These are phyloP conservation scores for Megastigmus dorsalis DNA, from an alignment of 2,888 invertebrate species.

Conservation along the genomic window DNA sequence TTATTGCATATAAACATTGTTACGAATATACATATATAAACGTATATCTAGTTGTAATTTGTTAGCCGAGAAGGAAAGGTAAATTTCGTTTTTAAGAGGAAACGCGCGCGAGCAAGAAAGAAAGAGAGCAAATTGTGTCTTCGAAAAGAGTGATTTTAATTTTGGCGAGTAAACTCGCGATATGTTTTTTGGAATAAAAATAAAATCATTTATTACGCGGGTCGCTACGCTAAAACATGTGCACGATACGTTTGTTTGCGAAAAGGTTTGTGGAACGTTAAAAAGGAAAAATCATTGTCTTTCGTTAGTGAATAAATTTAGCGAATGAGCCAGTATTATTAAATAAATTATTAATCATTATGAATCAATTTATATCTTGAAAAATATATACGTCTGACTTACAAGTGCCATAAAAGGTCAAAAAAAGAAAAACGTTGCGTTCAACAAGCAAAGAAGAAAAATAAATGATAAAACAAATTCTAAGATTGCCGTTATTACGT, in stretches of 20 bases:
- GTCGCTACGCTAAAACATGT: conserved; percentile 11
- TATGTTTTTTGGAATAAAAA: background rate
- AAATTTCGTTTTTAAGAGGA: conserved; percentile 23
- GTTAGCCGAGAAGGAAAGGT: conserved; percentile 17
- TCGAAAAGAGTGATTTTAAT: conserved; percentile 25
- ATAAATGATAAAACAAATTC: conserved; percentile 9
- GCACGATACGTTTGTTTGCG: background rate
- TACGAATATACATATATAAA: conserved; percentile 41
- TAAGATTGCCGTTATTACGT: conserved; percentile 31
- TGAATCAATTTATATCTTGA: conserved; percentile 39
- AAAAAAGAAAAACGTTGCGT: conserved; percentile 28
- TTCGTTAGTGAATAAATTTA: conserved; percentile 45
- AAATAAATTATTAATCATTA: conserved; percentile 45
- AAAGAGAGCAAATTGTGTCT: conserved; percentile 10
- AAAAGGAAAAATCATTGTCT: conserved; percentile 26
- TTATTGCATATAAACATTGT: conserved; percentile 43
- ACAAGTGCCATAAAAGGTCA: conserved; percentile 45
- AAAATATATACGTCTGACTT: conserved; percentile 49
- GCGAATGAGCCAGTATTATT: conserved; percentile 48
- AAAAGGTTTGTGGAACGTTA: background rate
- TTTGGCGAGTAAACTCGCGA: background rate
- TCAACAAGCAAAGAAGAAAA: conserved; percentile 6
- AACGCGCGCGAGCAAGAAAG: no score
- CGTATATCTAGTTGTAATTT: conserved; percentile 32
- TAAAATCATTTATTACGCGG: conserved; percentile 20